Conservation (phyloP, 2,888 invertebrate genomes). For the Drosophila bunnanda region DNA sequence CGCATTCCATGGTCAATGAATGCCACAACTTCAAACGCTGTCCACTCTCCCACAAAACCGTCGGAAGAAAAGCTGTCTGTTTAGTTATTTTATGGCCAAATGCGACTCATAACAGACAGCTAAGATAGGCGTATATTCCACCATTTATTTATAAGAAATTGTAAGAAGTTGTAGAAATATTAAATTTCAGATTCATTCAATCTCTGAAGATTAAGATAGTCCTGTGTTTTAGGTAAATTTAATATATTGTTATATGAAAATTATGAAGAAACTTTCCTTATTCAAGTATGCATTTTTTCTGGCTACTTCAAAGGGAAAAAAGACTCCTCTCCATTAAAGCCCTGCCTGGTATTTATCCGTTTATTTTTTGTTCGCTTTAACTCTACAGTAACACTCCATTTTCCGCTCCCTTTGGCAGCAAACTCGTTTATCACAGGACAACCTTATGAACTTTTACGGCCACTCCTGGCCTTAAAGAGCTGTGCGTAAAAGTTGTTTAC, state of each 20-base stretch:
- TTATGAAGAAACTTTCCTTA: not conserved
- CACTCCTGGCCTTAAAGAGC: slow-evolving; percentile 45
- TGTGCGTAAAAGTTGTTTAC: slow-evolving; percentile 22
- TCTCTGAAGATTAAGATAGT: not conserved
- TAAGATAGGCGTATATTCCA: not conserved
- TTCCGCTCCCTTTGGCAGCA: slow-evolving; percentile 25
- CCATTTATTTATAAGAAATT: no score
- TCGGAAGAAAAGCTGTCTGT: slow-evolving; percentile 6
- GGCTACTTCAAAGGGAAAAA: not conserved
- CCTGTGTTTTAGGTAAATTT: not conserved
- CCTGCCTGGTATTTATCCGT: not conserved
- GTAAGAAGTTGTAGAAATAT: not conserved
- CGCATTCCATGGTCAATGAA: slow-evolving; percentile 46
- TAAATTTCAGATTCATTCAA: no score
- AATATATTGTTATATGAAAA: not conserved
- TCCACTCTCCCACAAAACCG: slow-evolving; percentile 11
- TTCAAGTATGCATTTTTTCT: not conserved
- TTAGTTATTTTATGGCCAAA: slow-evolving; percentile 17
- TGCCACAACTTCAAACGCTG: slow-evolving; percentile 11
- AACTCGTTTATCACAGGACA: slow-evolving; percentile 65
- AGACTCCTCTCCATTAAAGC: not conserved
- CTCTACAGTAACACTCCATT: not conserved
- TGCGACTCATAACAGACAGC: slow-evolving; percentile 1
- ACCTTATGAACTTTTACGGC: slow-evolving; percentile 48
- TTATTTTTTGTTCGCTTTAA: not conserved